Conservation (phyloP, 2,888 invertebrate species). For the Dexiosoma caninum region DNA sequence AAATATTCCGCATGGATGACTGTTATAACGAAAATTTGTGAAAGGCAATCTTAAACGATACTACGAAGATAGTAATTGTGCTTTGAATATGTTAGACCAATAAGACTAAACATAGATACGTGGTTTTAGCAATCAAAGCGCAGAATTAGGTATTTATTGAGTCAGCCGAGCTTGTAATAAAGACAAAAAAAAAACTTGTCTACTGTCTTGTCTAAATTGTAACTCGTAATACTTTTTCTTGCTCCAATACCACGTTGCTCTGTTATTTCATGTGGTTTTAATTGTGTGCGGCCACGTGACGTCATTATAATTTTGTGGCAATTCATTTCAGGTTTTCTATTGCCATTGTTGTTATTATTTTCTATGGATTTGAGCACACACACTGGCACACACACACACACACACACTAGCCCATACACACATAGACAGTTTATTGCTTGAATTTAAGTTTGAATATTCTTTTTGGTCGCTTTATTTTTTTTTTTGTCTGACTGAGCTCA, state of each 20-base stretch:
- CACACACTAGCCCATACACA: too few species aligned
- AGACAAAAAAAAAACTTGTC: too few species aligned
- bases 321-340: conserved; percentile 25
- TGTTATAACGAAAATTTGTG: too few species aligned
- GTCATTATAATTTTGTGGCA: conserved; percentile 44
- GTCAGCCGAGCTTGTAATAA: too few species aligned
- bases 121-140: background rate
- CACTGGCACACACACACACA: background rate
- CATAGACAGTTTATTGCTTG: conserved; percentile 8
- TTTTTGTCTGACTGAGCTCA: conserved; percentile 59
- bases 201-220: background rate
- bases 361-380: background rate
- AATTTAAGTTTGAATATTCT: conserved; percentile 10
- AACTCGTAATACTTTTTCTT: background rate
- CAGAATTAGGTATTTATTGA: background rate
- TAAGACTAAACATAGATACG: too few species aligned
- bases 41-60: too few species aligned
- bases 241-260: background rate
- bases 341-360: background rate
- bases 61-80: too few species aligned
- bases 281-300: conserved; percentile 37
- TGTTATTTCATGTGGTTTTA: background rate
- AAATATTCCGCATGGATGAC: too few species aligned
- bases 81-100: too few species aligned
- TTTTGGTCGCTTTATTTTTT: conserved; percentile 8